Percentiles rank a stretch among this genome's conserved stretches.
phyloP scores from a whole-genome alignment of 2,888 invertebrate species.

The Habrosyne pyritoides region DNA sequence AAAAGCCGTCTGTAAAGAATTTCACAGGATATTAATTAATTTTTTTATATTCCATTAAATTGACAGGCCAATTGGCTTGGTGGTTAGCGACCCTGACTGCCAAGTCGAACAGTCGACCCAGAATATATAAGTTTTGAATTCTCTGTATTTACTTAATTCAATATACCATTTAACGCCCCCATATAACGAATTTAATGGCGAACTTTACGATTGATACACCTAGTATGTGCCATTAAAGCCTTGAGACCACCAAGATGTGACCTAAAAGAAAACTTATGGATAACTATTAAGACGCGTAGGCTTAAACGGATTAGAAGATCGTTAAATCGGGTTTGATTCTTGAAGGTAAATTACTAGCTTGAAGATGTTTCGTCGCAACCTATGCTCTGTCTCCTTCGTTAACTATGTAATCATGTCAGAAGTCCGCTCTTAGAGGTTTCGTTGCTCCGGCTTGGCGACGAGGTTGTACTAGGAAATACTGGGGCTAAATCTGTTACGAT shows the following conservation, averaged over 20 bases:
- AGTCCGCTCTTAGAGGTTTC: too few relatives aligned
- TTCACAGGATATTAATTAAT: neutral
- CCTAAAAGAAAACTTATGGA: slow-evolving; percentile 13
- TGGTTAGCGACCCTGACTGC: too few relatives aligned
- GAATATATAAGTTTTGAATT: neutral
- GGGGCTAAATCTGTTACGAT: slow-evolving; percentile 1
- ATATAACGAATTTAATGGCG: slow-evolving; percentile 9
- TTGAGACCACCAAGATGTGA: slow-evolving; percentile 32
- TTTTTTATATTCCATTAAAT: too few relatives aligned
- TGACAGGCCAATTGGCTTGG: too few relatives aligned
- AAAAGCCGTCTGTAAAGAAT: too few relatives aligned
- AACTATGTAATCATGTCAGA: too few relatives aligned
- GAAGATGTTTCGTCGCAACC: too few relatives aligned
- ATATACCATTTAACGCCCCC: neutral
- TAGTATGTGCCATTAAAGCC: slow-evolving; percentile 19
- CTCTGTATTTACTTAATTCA: neutral
- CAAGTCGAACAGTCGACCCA: too few relatives aligned
- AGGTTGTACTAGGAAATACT: slow-evolving; percentile 9
- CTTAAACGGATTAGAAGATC: slow-evolving; percentile 53
- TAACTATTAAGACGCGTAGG: too few relatives aligned
- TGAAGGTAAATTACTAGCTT: neutral
- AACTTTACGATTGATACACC: slow-evolving; percentile 19
- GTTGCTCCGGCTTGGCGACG: too few relatives aligned
- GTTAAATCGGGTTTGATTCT: slow-evolving; percentile 53
- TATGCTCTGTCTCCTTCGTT: too few relatives aligned